Evolutionary conservation across 1,140 invertebrate species (phyloP), one percentile per base, ranked within the genome.

Genomic region (Drosophila nigrodunni): DNA sequence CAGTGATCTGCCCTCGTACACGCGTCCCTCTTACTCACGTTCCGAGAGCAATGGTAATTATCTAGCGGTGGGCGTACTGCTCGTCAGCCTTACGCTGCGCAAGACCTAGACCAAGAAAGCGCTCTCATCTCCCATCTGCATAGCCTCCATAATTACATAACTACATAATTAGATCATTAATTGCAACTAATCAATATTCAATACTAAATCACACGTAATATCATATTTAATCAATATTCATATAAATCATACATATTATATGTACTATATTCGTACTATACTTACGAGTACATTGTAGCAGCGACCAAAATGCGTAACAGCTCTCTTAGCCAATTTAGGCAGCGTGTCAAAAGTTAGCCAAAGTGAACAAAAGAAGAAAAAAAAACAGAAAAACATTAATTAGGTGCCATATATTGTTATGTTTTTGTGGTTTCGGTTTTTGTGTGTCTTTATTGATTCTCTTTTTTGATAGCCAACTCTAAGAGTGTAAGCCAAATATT

Each of bases 31-130:
- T 50, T 92, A 92, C 74, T 78, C 90, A 30, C 90, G 90, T 50
- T 92, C 90, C 72, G 90, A 92, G 78, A 91, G 79, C 89, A 92
- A 92, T 80, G 90, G 90, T 92, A 92, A 92, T 92, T 92, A 92
- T 92, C 76, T 92, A 64, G 90, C 90, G 18, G 87, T 92, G 65
- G 90, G 90, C 79, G 90, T 92, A 30, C 75, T 92, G 43, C 83
- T 92, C 47, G 90, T 92, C 82, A 92, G 90, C 74, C 71, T 92
- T 59, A 92, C 90, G 64, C 74, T 92, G 72, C 87, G 90, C 54
- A 92, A 92, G 77, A 78, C 83, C 69, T 92, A 21, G 18, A 21
- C 18, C 18, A 87, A 61, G 43, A 44, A 64, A 7, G 50, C 21
- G 9, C 60, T 58, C 61, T 55, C 61, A 65, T 46, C 25, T 18